Base-by-base conservation (phyloP, 2,888 invertebrate species). In the Phanerotoma sp. region DNA sequence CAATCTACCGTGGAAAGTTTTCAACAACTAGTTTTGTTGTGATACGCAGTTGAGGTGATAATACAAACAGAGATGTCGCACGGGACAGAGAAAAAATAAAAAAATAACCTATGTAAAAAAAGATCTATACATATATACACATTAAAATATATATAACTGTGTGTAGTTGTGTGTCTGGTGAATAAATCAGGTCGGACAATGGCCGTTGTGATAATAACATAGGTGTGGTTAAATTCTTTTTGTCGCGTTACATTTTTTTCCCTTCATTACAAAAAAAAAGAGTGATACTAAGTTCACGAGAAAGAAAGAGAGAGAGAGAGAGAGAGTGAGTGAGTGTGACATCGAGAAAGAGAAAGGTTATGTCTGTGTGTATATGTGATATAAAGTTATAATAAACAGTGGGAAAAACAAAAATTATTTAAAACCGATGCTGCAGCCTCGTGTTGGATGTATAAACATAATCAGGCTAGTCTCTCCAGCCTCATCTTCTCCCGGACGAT, bases 221-320 rank as follows among this genome's bases (percentile, higher is more conserved):
- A 57, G 56, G 56, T 56, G 55, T 51, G 56, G 57, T 57, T 57
- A 35, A 35, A 35, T 35, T 35, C 21, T 20, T 21, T 7, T n/a
- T 46, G 18, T 22, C 13, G 20, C 7, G 28, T 13, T 30, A 4
- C 6, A 7, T 30, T 11, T 32, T n/a, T 30, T n/a, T n/a, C n/a
- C n/a, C 6, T 13, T 25, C 9, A 10, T 21, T 13, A n/a, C n/a
- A 21, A 11, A 3, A 11, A 28, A 10, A 28, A 44, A 42, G n/a
- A 30, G 11, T 30, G 10, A 30, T 35, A 35, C 15, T 33, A 22
- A 54, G 28, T 38, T 16, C 40, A 51, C 32, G 45, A 54, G 10
- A 28, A 37, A 18, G 16, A 25, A 15, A 37, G n/a, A n/a, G n/a
- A n/a, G n/a, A n/a, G n/a, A n/a, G n/a, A n/a, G n/a, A n/a, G n/a